Evolutionary conservation across 1,140 invertebrate genomes (phyloP), one percentile per base, ranked within the genome.

Genomic region (Orchestia grillus): DNA sequence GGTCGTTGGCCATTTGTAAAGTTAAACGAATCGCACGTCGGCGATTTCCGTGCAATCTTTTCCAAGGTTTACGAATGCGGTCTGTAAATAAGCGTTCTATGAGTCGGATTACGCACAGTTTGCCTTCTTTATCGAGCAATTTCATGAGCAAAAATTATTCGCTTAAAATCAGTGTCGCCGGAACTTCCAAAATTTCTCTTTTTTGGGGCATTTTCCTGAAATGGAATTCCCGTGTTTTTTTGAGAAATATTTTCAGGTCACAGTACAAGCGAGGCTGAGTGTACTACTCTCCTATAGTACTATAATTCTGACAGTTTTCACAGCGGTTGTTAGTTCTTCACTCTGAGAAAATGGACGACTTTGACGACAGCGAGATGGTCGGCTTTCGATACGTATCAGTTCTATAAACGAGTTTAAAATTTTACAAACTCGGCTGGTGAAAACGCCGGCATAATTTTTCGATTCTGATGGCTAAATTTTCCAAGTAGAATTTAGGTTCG

Each of bases 11-110:
- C 92, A 94, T 94, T 94, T 45, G 92, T 94, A 45, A 94, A 94
- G 43, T 94, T 47, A 90, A 90, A 90, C 43, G 88, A 90, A 90
- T 90, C 88, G 41, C 43, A 44, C 88, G 88, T 90, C 88, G 88
- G 36, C n/a, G 88, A 90, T 90, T 90, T 90, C 88, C 88, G 43
- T 90, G 88, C 88, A 90, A 44, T 44, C 41, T 90, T 90, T 44
- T 77, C 62, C 62, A 77, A 77, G 62, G 62, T 77, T 77, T 77
- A 77, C 62, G 62, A 77, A 77, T 77, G 62, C 62, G 62, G 62
- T 77, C 62, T 77, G 62, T 77, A 77, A 77, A 77, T 77, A 77
- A 77, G 62, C 62, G 62, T 77, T 77, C 62, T 77, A 77, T 77
- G 62, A 77, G 62, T 77, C 62, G 62, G 62, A 77, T 77, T 77